Percentiles rank a stretch among this genome's conserved stretches.
Conservation (phyloP, 2,797 vertebrate species). For the Discoglossus pictus region DNA sequence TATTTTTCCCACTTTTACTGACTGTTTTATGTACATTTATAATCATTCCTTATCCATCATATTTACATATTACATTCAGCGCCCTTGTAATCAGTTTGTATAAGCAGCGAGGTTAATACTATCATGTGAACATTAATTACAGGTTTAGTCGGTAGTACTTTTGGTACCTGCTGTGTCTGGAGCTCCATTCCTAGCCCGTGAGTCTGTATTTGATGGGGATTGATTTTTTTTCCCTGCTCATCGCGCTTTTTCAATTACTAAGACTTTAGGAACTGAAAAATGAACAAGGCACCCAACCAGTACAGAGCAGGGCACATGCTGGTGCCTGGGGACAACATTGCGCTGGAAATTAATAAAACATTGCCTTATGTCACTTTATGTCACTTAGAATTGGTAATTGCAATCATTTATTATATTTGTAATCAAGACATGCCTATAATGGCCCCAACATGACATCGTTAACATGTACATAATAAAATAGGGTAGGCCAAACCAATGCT, state of each 20-base stretch:
- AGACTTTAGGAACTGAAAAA: conserved; percentile 39
- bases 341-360: conserved; percentile 38
- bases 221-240: conserved; percentile 36
- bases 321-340: conserved; percentile 38
- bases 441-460: not conserved
- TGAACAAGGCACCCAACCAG: conserved; percentile 36
- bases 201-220: conserved; percentile 36
- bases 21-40: no score
- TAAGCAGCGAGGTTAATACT: conserved; percentile 14
- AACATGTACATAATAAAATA: no score
- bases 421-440: conserved; percentile 19
- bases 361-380: no score
- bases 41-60: no score
- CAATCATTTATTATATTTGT: conserved; percentile 26
- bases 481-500: no score
- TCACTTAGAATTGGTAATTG: conserved; percentile 37
- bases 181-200: conserved; percentile 16
- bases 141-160: not conserved
- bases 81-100: conserved; percentile 9
- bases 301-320: conserved; percentile 17
- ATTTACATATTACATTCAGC: not conserved
- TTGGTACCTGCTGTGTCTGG: conserved; percentile 15
- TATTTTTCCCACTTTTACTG: no score
- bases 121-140: not conserved
- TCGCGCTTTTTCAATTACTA: conserved; percentile 34